Evolutionary conservation across 1,140 invertebrate species (phyloP), one percentile per base, ranked within the genome.

Genomic region (Whitmania pigra): DNA sequence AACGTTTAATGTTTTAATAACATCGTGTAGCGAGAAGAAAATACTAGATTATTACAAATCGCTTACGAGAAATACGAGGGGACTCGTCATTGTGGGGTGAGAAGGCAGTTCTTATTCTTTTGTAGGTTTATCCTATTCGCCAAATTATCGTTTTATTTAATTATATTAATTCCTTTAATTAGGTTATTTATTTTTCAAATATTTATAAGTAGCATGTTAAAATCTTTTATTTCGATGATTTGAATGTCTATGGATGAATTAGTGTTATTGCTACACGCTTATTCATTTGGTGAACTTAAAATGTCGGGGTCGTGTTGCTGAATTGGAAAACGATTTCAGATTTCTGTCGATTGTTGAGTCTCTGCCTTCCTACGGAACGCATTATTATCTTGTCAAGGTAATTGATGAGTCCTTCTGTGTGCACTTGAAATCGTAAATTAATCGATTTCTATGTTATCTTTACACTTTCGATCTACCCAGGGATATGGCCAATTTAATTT

Each of bases 381-480:
- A 86, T 78, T 86, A 84, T 75, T 86, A 85, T 78, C 82, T 85
- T 79, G 85, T 86, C 43, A 84, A 84, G 77, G 83, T 83, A 78
- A 77, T 74, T 63, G 15, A 25, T 57, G 54, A n/a, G 25, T 20
- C 25, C 25, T 57, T 57, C 54, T n/a, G 5, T 9, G 20, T 57
- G 20, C 54, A 57, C 20, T 9, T 57, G 20, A 31, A 63, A 63
- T 11, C 29, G 6, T 17, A 25, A 36, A 6, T 36, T 36, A n/a
- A 25, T n/a, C 43, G 25, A 53, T 53, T 27, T 49, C 2, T 49
- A 0, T 7, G 11, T 53, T 27, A 25, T 25, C 20, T 53, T 66
- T 17, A 13, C 9, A 11, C 11, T 22, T 63, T n/a, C 6, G 11
- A 0, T 11, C 29, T 4, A 18, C 11, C 43, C 43, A 11, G 5